phyloP scores from a whole-genome alignment of 2,797 vertebrate genomes.

The Poecilia wingei region DNA sequence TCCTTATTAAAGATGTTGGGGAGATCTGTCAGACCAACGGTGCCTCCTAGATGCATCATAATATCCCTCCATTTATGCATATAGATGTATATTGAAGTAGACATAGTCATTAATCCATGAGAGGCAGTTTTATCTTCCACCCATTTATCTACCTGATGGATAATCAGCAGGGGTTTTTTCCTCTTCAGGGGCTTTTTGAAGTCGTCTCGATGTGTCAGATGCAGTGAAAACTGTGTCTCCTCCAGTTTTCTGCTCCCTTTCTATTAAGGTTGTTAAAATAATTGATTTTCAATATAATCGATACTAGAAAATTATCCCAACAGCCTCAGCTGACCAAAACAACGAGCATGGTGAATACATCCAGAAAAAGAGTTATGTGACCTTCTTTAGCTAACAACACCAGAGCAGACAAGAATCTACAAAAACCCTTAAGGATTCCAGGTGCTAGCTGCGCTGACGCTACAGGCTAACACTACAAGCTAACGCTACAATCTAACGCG shows the following conservation, averaged over 20 bases:
- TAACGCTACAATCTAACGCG: too few relatives aligned
- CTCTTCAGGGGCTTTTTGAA: not conserved
- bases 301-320: not conserved
- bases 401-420: not conserved
- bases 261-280: not conserved
- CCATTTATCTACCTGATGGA: conserved; percentile 4
- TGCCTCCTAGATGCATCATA: conserved; percentile 10
- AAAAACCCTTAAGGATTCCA: not conserved
- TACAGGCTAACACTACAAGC: not conserved
- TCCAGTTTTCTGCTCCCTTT: not conserved
- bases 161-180: conserved; percentile 7
- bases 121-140: not conserved
- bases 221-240: not conserved
- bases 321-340: not conserved
- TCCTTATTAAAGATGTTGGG: not conserved
- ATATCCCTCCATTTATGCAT: conserved; percentile 10
- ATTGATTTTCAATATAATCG: not conserved
- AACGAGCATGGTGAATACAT: not conserved
- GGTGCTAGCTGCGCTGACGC: not conserved
- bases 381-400: not conserved
- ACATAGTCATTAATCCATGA: conserved; percentile 1
- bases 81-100: conserved; percentile 1
- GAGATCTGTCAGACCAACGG: conserved; percentile 15
- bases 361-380: not conserved
- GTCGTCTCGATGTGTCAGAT: not conserved